A percentile compares a stretch with the other conserved stretches of the same genome.
phyloP scores from a whole-genome alignment of 2,888 invertebrate genomes.

The Lymantria dispar region DNA sequence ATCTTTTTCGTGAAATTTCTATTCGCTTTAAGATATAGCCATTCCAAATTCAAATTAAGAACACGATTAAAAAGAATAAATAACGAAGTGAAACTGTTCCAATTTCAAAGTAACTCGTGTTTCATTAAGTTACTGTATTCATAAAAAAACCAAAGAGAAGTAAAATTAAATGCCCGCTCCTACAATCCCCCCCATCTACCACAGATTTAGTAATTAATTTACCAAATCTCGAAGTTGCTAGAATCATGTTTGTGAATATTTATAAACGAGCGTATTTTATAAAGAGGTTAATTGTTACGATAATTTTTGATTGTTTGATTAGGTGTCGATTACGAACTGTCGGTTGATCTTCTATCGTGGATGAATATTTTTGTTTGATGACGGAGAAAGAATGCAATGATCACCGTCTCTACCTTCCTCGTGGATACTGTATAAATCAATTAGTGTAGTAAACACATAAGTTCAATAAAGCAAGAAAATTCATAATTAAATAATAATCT shows the following conservation, averaged over 20 bases:
- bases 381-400: too few species aligned
- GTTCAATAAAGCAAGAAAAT: too few species aligned
- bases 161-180: neutral
- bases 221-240: constrained; percentile 12
- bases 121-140: neutral
- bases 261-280: constrained; percentile 17
- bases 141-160: neutral
- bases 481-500: too few species aligned
- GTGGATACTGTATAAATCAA: too few species aligned
- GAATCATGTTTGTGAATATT: constrained; percentile 17
- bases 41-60: neutral
- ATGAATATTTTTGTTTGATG: too few species aligned
- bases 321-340: constrained; percentile 12
- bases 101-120: neutral
- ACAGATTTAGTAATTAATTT: constrained; percentile 14
- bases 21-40: constrained; percentile 3
- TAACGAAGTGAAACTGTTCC: neutral
- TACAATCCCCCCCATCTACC: neutral
- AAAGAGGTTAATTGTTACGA: constrained; percentile 9
- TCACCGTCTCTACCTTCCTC: too few species aligned
- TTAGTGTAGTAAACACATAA: too few species aligned
- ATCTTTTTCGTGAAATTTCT: too few species aligned
- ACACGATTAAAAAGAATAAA: constrained; percentile 3
- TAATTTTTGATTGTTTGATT: constrained; percentile 20
- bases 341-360: constrained; percentile 6